A percentile compares a stretch with the other conserved stretches of the same genome.
Evolutionary conservation across 2,113 vertebrate genomes (phyloP).

Genomic region (Maccullochella peelii): DNA sequence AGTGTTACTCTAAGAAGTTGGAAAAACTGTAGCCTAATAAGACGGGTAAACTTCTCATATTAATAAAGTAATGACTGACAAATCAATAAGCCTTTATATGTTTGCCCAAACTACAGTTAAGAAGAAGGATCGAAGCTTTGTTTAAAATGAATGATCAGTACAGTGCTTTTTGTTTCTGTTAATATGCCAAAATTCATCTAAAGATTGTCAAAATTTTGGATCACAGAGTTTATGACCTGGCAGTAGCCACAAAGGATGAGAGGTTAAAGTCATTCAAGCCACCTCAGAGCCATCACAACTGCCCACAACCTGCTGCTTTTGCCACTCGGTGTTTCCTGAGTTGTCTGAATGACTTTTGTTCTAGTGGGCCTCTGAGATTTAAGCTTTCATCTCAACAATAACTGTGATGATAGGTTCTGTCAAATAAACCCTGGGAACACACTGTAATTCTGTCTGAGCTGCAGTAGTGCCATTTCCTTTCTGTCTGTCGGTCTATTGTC

Average conservation of each 20-base stretch:
- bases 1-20: not conserved
- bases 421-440: conserved; percentile 77
- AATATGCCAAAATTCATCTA: not conserved
- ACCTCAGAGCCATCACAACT: conserved; percentile 49
- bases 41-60: not conserved
- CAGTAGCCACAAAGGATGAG: conserved; percentile 69
- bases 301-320: conserved; percentile 37
- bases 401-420: conserved; percentile 78
- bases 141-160: not conserved
- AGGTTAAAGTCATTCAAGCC: conserved; percentile 81
- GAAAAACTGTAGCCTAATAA: not conserved
- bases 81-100: not conserved
- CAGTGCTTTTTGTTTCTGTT: not conserved
- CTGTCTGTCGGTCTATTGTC: conserved; percentile 36
- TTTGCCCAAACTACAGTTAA: not conserved
- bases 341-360: conserved; percentile 73
- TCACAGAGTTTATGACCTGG: not conserved
- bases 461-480: conserved; percentile 48
- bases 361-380: conserved; percentile 74
- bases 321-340: conserved; percentile 79
- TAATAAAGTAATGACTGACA: not conserved
- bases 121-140: not conserved
- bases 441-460: conserved; percentile 76
- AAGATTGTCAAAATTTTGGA: not conserved
- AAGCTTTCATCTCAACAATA: conserved; percentile 75